Percentiles rank a stretch among this genome's conserved stretches.
These are phyloP conservation scores for Prinia subflava DNA, from an alignment of 2,113 vertebrate genomes.

Conservation along the genomic window DNA sequence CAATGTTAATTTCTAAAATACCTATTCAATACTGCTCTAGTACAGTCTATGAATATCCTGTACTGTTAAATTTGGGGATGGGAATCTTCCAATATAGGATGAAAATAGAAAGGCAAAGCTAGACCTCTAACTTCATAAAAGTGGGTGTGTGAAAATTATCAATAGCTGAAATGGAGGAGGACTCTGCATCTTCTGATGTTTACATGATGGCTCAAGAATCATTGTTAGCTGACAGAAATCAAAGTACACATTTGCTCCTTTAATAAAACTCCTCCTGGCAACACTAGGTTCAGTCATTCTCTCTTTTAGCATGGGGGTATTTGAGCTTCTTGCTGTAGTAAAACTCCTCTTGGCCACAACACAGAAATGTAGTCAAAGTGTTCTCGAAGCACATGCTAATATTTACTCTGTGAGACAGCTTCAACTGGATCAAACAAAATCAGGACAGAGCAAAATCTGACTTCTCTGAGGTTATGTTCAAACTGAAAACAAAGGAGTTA, in stretches of 20 bases:
- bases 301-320: background rate
- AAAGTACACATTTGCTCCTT: background rate
- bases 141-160: background rate
- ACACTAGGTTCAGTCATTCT: background rate
- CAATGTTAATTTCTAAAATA: background rate
- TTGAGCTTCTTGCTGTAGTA: background rate
- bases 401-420: background rate
- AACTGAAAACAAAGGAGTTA: background rate
- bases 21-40: background rate
- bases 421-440: background rate
- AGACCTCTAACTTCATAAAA: background rate
- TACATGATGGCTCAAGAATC: background rate
- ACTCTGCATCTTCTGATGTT: background rate
- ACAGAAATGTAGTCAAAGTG: background rate
- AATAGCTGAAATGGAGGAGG: background rate
- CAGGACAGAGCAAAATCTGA: background rate
- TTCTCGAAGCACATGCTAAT: background rate
- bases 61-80: background rate
- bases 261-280: background rate
- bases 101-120: background rate
- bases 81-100: background rate
- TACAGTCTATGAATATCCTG: background rate
- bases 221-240: background rate
- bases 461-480: background rate
- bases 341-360: background rate